Percentiles rank a stretch among this genome's conserved stretches.
phyloP scores from a whole-genome alignment of 2,113 vertebrate species.

The Orientallactaga bullata region DNA sequence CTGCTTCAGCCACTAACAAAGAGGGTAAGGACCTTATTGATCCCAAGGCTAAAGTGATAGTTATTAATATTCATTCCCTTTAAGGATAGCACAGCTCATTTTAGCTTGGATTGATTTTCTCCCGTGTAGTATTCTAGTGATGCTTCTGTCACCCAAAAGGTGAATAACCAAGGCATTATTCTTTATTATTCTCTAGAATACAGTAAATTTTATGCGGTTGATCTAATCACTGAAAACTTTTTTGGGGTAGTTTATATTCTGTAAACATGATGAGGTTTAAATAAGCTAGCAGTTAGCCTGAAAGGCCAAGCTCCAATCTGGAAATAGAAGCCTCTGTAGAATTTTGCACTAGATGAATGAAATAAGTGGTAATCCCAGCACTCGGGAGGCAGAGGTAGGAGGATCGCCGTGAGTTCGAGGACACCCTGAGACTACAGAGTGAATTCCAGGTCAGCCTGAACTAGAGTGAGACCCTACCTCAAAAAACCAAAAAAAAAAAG shows the following conservation, averaged over 20 bases:
- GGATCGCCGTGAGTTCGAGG: too few relatives aligned
- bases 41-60: neutral
- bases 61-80: neutral
- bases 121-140: neutral
- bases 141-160: neutral
- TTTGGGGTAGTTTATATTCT: neutral
- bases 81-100: neutral
- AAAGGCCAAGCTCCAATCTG: neutral
- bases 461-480: too few relatives aligned
- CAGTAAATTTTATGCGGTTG: neutral
- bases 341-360: neutral
- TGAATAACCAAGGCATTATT: neutral
- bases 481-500: too few relatives aligned
- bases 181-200: neutral
- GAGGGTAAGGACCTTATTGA: neutral
- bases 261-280: neutral
- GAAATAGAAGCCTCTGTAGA: neutral
- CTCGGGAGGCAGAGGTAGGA: too few relatives aligned
- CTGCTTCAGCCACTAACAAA: neutral
- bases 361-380: too few relatives aligned
- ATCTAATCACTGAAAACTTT: neutral
- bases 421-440: too few relatives aligned
- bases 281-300: neutral
- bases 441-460: too few relatives aligned
- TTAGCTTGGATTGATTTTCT: neutral